Conservation (phyloP, 2,888 invertebrate species). For the Drosophila recens region DNA sequence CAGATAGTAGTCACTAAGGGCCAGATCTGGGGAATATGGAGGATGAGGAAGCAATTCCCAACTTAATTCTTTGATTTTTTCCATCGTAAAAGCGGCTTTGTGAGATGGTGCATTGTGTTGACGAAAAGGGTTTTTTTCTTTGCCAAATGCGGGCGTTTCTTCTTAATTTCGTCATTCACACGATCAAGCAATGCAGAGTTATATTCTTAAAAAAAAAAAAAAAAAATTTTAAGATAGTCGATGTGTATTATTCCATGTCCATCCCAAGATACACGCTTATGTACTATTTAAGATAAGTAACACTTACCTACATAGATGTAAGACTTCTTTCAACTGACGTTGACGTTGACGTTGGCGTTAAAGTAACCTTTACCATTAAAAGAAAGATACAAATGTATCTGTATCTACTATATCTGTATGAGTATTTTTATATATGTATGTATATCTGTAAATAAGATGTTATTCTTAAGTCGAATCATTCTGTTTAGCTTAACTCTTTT, state of each 20-base stretch:
- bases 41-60: no score
- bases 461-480: constrained; percentile 27
- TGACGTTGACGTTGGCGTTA: constrained; percentile 3
- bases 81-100: no score
- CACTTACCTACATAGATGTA: constrained; percentile 7
- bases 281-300: constrained; percentile 11
- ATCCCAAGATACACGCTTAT: constrained; percentile 7
- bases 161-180: no score
- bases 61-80: no score
- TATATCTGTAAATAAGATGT: constrained; percentile 28
- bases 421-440: constrained; percentile 21
- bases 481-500: constrained; percentile 19
- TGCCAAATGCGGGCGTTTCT: no score
- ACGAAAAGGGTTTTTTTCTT: no score
- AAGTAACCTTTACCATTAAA: constrained; percentile 2
- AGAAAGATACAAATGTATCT: not conserved
- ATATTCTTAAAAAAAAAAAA: no score
- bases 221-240: not conserved
- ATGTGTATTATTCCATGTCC: constrained; percentile 1
- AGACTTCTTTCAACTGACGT: constrained; percentile 12
- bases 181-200: no score
- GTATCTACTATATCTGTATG: constrained; percentile 4
- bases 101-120: no score
- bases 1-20: no score
- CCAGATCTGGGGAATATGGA: no score